Evolutionary conservation across 2,888 invertebrate species (phyloP).

Genomic region (Acrobasis suavella): DNA sequence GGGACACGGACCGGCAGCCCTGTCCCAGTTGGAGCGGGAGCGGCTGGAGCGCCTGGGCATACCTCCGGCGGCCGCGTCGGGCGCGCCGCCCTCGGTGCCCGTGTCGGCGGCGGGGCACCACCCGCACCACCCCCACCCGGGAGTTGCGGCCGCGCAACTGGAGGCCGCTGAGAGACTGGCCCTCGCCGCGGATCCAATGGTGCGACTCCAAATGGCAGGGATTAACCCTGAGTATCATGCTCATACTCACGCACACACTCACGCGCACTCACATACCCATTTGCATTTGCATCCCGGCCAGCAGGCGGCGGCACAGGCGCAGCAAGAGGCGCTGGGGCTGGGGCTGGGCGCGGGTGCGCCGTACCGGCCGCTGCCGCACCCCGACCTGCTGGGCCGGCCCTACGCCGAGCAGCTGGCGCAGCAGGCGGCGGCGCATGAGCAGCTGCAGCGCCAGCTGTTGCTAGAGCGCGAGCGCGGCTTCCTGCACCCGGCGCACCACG

Average conservation of each 20-base stretch:
- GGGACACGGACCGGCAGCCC: constrained; percentile 85
- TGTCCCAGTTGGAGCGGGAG: constrained; percentile 94
- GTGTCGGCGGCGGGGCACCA: constrained; percentile 81
- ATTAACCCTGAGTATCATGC: constrained; percentile 94
- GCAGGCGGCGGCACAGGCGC: constrained; percentile 84
- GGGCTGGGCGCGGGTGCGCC: constrained; percentile 73
- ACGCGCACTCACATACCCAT: constrained; percentile 95
- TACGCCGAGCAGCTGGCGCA: constrained; percentile 92
- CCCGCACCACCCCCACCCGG: constrained; percentile 80
- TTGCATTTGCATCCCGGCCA: constrained; percentile 90
- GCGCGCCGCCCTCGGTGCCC: constrained; percentile 72
- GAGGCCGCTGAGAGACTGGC: constrained; percentile 91
- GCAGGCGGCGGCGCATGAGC: constrained; percentile 91
- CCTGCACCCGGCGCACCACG: constrained; percentile 81
- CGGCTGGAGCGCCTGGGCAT: constrained; percentile 92
- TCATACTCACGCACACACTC: constrained; percentile 95
- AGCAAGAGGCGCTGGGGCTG: constrained; percentile 84
- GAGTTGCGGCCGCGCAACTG: constrained; percentile 83
- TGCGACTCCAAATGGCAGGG: constrained; percentile 96
- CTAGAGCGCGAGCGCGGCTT: constrained; percentile 89
- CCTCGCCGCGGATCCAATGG: constrained; percentile 95
- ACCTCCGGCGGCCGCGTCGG: constrained; percentile 82
- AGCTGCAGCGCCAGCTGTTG: constrained; percentile 91
- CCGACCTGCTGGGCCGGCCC: constrained; percentile 89
- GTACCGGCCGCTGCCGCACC: constrained; percentile 87